Evolutionary conservation across 2,888 invertebrate species (phyloP).

Genomic region (Gasteruption jaculator): DNA sequence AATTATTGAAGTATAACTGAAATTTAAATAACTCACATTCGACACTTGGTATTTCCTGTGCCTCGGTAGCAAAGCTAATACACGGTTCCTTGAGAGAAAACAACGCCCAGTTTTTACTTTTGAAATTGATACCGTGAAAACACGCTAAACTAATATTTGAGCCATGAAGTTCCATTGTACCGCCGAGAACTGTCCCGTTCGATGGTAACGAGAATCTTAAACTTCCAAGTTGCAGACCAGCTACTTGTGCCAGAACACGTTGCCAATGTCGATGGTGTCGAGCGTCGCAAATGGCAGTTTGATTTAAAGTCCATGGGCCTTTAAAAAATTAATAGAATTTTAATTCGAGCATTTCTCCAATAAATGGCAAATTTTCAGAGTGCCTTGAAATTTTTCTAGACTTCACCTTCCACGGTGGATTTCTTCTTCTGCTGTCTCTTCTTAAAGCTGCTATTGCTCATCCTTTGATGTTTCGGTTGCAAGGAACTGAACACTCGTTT

Average conservation of each 20-base stretch:
- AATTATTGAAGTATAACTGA: constrained; percentile 2
- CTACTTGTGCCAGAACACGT: constrained; percentile 74
- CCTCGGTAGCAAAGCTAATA: constrained; percentile 89
- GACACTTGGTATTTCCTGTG: constrained; percentile 75
- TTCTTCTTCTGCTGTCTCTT: constrained; percentile 49
- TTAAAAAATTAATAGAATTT: constrained; percentile 9
- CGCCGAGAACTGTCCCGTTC: constrained; percentile 76
- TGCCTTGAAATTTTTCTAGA: constrained; percentile 16
- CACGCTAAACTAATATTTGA: constrained; percentile 92
- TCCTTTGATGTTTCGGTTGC: constrained; percentile 54
- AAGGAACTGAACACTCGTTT: constrained; percentile 82
- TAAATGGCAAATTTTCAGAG: constrained; percentile 25
- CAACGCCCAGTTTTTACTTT: constrained; percentile 92
- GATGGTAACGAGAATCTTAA: constrained; percentile 66
- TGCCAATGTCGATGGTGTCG: constrained; percentile 95
- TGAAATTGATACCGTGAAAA: constrained; percentile 96
- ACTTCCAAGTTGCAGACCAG: constrained; percentile 74
- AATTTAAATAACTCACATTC: constrained; percentile 53
- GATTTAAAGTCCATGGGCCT: constrained; percentile 43
- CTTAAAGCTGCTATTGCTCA: constrained; percentile 40
- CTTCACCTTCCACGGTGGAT: constrained; percentile 47
- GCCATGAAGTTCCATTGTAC: constrained; percentile 83
- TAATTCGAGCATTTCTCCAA: constrained; percentile 14
- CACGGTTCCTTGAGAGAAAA: constrained; percentile 91
- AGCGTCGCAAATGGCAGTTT: constrained; percentile 57